Evolutionary conservation across 2,888 invertebrate species (phyloP), one percentile per base, ranked within the genome.

Genomic region (Papilio elwesi): DNA sequence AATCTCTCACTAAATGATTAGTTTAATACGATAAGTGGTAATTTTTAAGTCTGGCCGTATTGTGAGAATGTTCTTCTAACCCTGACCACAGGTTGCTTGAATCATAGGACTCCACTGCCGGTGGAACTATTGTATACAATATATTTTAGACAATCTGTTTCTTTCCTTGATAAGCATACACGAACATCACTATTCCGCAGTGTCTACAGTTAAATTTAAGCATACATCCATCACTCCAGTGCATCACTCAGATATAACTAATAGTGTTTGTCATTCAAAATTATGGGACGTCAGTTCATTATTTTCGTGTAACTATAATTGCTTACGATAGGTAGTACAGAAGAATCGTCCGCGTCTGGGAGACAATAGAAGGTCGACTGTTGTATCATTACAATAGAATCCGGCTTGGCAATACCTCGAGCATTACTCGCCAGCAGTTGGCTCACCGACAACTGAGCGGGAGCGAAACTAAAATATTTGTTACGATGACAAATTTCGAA

Each of bases 331-430:
- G 26, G 26, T 26, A 78, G 78, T 80, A 78, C 78, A 70, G 76
- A 78, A 84, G 85, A 87, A 87, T 86, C 85, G 84, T 83, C 85
- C 83, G 80, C 85, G 79, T 82, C 81, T 80, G 76, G 83, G 82
- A 91, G 88, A 92, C 90, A 90, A 90, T 87, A 87, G 91, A 90
- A 92, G 91, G 91, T 90, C 90, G 83, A 71, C 77, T 85, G 82
- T 77, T 88, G 88, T 90, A 87, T 91, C 90, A 88, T 86, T 86
- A 85, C 86, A 84, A 86, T 90, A 91, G 89, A 89, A 91, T 90
- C 88, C 83, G 88, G 85, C 81, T 92, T 92, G 92, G 92, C 91
- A 91, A 83, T 85, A 79, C 83, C 75, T 78, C 83, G 83, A 82
- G 85, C 87, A 87, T 87, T 85, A 85, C 83, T 82, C 81, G 82